Evolutionary conservation across 2,797 vertebrate genomes (phyloP), one percentile per base, ranked within the genome.

Genomic region (Anas acuta): DNA sequence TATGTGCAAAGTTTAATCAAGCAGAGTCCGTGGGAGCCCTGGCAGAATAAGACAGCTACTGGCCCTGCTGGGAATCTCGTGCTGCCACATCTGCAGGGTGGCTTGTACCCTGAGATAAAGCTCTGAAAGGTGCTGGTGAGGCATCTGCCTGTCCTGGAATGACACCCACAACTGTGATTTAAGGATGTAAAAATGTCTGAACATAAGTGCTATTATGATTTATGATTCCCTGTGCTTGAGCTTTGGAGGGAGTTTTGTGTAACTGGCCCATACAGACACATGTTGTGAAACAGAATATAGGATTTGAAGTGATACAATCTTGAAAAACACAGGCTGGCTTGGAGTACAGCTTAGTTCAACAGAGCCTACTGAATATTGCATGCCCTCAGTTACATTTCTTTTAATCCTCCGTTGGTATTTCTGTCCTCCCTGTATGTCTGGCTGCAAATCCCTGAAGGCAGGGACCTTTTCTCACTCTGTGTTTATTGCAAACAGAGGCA

Each of bases 401-500:
- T 30, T 53, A 67, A 92, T 84, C 47, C 39, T 47, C 4, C 7
- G 12, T 15, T 71, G 35, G 57, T 13, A 16, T 47, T 82, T 80
- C 75, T 62, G 19, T 33, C 7, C 58, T 78, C 60, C 37, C 7
- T 14, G 6, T 56, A 45, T 28, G 49, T 65, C 79, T 79, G 75
- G 30, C 64, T 82, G 30, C 45, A 90, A 73, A 61, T 32, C 37
- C 79, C 53, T 61, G 19, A 13, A 77, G 54, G 30, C 35, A 80
- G 49, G 47, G 30, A 66, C 65, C 8, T 93, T 78, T 86, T 77
- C 74, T 70, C 56, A n/a, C 81, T 71, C 18, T 2, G 18, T 60
- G 15, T 81, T 89, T 84, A 72, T 25, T 91, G 60, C 58, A 94
- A 37, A 57, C 54, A 43, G 60, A 94, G 35, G 22, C 30, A 67